phyloP scores from a whole-genome alignment of 2,888 invertebrate genomes.

The Linnaemya vulpina region DNA sequence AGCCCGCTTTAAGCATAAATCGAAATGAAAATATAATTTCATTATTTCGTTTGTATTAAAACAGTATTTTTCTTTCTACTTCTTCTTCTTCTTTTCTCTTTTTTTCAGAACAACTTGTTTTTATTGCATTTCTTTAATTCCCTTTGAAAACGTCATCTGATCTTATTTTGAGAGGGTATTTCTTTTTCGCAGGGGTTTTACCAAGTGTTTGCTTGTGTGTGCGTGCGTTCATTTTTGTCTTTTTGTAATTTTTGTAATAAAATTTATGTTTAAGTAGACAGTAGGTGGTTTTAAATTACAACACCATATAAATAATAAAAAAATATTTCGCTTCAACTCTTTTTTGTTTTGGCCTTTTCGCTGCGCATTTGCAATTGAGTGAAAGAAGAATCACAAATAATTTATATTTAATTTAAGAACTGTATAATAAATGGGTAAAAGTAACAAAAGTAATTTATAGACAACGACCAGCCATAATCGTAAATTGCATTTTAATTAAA shows the following conservation, averaged over 20 bases:
- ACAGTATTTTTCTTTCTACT: neutral
- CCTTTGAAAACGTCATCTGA: conserved; percentile 66
- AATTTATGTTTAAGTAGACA: conserved; percentile 71
- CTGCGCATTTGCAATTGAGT: neutral
- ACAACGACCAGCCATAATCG: conserved; percentile 33
- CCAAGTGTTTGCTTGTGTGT: neutral
- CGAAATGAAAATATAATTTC: conserved; percentile 55
- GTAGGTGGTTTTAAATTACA: conserved; percentile 72
- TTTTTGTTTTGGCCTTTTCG: conserved; percentile 1
- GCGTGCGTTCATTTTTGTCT: neutral
- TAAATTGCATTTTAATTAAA: conserved; percentile 67
- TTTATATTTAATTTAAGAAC: conserved; percentile 48
- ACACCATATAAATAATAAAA: conserved; percentile 70
- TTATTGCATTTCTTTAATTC: conserved; percentile 41
- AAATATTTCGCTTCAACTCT: neutral
- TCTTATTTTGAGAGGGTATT: conserved; percentile 42
- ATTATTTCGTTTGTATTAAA: conserved; percentile 55
- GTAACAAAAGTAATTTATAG: conserved; percentile 17
- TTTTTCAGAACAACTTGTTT: conserved; percentile 54
- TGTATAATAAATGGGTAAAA: conserved; percentile 56
- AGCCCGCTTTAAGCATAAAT: conserved; percentile 28
- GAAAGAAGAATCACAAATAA: conserved; percentile 31
- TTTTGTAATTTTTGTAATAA: conserved; percentile 48
- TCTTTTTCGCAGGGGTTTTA: conserved; percentile 12
- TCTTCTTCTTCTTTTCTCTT: neutral